phyloP scores from a whole-genome alignment of 1,140 invertebrate genomes.

The Lucilia sericata region DNA sequence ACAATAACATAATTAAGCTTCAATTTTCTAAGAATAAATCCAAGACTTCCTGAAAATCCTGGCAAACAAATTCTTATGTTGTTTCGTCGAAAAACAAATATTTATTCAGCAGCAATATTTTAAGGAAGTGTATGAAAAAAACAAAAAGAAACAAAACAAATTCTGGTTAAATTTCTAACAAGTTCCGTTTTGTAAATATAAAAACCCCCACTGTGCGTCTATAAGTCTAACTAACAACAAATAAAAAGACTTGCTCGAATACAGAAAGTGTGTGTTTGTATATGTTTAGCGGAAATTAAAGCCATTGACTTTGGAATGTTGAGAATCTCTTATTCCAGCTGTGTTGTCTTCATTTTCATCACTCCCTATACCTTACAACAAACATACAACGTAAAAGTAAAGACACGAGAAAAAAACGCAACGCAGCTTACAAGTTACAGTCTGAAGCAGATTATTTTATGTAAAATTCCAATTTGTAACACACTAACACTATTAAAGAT shows the following conservation, averaged over 20 bases:
- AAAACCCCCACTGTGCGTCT: neutral
- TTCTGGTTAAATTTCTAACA: neutral
- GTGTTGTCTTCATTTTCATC: constrained; percentile 3
- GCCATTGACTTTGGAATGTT: neutral
- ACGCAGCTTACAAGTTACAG: neutral
- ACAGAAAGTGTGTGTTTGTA: neutral
- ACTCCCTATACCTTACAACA: neutral
- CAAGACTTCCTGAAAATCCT: neutral
- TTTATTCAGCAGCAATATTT: neutral
- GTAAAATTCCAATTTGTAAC: constrained; percentile 27
- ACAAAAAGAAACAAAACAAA: neutral
- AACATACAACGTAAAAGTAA: too few relatives aligned
- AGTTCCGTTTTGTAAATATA: neutral
- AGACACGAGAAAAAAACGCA: neutral
- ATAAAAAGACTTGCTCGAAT: too few relatives aligned
- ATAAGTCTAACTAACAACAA: neutral
- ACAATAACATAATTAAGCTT: too few relatives aligned
- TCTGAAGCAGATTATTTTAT: constrained; percentile 17
- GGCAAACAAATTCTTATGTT: neutral
- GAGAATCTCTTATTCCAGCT: neutral
- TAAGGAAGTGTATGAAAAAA: neutral
- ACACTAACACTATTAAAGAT: neutral
- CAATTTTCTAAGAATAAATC: neutral
- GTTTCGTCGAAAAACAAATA: neutral
- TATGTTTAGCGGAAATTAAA: neutral